Base-by-base conservation (phyloP, 2,888 invertebrate genomes). In the Morinoia aosen region DNA sequence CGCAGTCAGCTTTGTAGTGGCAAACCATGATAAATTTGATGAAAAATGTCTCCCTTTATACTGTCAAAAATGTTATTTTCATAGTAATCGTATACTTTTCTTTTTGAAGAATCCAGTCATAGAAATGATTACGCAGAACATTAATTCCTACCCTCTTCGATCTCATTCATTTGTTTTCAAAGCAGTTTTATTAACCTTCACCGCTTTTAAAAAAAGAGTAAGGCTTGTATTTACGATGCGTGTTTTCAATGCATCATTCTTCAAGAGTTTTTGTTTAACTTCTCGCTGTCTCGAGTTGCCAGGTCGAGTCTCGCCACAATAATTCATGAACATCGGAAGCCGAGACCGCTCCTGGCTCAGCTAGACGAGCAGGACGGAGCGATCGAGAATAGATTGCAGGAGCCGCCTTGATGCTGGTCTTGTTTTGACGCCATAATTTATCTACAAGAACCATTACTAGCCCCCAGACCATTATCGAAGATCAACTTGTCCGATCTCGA, bases 361-460 rank as follows among this genome's bases (percentile, higher is more conserved):
- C 39, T 40, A 40, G 40, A 90, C 90, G 40, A 90, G 90, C 48
- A 40, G 8, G 40, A 10, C 39, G 40, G 90, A 90, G 19, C 90
- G 40, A 90, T 90, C 90, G n/a, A 56, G 93, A 57, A 93, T 93
- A 40, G 90, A 90, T 90, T 90, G 90, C 10, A 16, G 90, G 40
- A 48, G 90, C 90, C 90, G 14, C 90, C 90, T 90, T 90, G 90
- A 93, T 57, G 93, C 48, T 93, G 93, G 93, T 57, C 93, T 93
- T 93, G 93, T 93, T 93, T 93, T 93, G 93, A 93, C 56, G 93
- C 57, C 48, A 93, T 93, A 93, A 93, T 93, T 93, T 93, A 57
- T 93, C 93, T 93, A 56, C 48, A 33, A 93, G 93, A 93, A 93
- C 93, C 93, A 93, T 93, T 93, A 93, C 57, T 57, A 93, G 93